These are phyloP conservation scores for Scaptomyza pallida DNA, from an alignment of 1,140 invertebrate species.

Conservation along the genomic window DNA sequence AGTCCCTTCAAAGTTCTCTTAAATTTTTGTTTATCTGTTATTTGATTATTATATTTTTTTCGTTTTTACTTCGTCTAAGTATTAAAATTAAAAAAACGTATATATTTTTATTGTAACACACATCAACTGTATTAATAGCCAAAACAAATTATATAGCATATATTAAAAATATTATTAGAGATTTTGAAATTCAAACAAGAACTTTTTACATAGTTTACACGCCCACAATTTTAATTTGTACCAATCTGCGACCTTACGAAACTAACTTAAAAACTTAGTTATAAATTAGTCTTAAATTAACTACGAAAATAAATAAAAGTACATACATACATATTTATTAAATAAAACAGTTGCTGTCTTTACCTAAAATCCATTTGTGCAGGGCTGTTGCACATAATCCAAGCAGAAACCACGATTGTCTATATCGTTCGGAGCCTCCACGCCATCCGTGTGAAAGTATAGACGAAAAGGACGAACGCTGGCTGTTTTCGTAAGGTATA, in stretches of 20 bases:
- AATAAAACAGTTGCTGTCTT: background rate
- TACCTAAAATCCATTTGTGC: slow-evolving; percentile 86
- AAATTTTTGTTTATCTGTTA: slow-evolving; percentile 62
- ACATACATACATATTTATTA: slow-evolving; percentile 69
- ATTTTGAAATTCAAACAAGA: slow-evolving; percentile 46
- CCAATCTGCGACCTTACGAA: slow-evolving; percentile 60
- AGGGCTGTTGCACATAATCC: slow-evolving; percentile 93
- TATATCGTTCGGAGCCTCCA: slow-evolving; percentile 89
- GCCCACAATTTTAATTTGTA: slow-evolving; percentile 57
- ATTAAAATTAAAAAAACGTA: slow-evolving; percentile 70
- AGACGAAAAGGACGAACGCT: slow-evolving; percentile 91
- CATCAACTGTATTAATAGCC: slow-evolving; percentile 63
- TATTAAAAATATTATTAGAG: slow-evolving; percentile 29
- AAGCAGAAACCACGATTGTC: slow-evolving; percentile 92
- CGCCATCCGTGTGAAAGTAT: slow-evolving; percentile 90
- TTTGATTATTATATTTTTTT: slow-evolving; percentile 59
- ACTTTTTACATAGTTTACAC: too few relatives aligned
- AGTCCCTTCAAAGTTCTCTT: slow-evolving; percentile 65
- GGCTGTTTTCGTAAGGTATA: too few relatives aligned
- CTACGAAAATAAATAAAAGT: slow-evolving; percentile 74
- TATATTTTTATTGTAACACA: slow-evolving; percentile 43
- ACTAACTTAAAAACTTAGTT: slow-evolving; percentile 50
- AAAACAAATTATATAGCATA: slow-evolving; percentile 30
- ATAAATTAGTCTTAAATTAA: slow-evolving; percentile 63
- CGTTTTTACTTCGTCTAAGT: slow-evolving; percentile 75